phyloP scores from a whole-genome alignment of 2,797 vertebrate genomes.

The Lophius americanus region DNA sequence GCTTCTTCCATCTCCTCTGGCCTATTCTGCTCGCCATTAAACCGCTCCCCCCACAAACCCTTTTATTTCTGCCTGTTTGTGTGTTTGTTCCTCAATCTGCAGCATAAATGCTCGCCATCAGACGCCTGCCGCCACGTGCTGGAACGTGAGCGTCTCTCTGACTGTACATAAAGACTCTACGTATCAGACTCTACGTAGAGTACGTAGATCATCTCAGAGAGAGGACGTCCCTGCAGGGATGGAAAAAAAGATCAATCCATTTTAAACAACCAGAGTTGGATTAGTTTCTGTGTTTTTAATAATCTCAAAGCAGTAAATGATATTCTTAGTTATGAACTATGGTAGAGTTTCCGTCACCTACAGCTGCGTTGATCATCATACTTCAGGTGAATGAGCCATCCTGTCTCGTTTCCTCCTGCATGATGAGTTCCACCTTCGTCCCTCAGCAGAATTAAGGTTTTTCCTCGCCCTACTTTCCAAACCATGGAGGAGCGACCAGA shows the following conservation, averaged over 20 bases:
- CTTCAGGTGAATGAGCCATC: neutral
- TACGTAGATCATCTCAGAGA: neutral
- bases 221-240: neutral
- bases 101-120: slow-evolving; percentile 2
- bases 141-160: slow-evolving; percentile 11
- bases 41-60: slow-evolving; percentile 44
- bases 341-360: too few relatives aligned
- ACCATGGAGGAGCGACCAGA: slow-evolving; percentile 69
- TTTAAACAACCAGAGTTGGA: slow-evolving; percentile 16
- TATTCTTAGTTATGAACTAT: neutral
- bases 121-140: slow-evolving; percentile 13
- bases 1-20: slow-evolving; percentile 71
- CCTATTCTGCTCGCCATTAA: slow-evolving; percentile 59
- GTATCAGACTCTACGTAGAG: too few relatives aligned
- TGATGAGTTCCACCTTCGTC: slow-evolving; percentile 21
- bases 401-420: slow-evolving; percentile 1
- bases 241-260: slow-evolving; percentile 1
- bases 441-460: slow-evolving; percentile 48
- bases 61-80: slow-evolving; percentile 41
- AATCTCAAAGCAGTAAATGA: slow-evolving; percentile 3
- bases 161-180: neutral
- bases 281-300: neutral
- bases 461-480: slow-evolving; percentile 69
- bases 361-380: too few relatives aligned
- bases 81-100: slow-evolving; percentile 15